Conservation (phyloP, 2,113 vertebrate species). For the Sula dactylatra region DNA sequence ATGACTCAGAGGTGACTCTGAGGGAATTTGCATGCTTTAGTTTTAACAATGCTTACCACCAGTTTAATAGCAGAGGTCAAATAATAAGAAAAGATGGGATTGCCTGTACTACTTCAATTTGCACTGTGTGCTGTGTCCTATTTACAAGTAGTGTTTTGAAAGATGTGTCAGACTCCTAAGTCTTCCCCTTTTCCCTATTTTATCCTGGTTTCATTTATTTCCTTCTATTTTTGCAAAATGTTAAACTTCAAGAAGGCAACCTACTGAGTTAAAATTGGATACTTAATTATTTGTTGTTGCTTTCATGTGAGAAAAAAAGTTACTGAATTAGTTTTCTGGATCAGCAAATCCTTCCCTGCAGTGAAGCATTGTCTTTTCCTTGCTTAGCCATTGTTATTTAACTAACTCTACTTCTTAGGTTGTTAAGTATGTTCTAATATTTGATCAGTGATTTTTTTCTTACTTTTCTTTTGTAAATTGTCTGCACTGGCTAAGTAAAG, state of each 20-base stretch:
- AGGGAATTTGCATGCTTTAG: background rate
- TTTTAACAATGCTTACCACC: background rate
- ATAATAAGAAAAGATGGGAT: background rate
- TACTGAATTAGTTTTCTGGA: background rate
- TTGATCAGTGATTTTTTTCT: background rate
- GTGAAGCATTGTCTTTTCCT: background rate
- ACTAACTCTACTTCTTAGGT: background rate
- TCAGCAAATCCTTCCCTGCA: background rate
- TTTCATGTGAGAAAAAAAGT: background rate
- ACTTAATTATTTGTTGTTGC: background rate
- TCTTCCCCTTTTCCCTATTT: background rate
- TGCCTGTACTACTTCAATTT: background rate
- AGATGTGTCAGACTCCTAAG: background rate
- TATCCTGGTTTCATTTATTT: background rate
- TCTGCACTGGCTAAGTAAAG: background rate
- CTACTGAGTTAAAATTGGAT: background rate
- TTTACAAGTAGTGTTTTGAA: background rate
- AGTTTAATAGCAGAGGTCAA: background rate
- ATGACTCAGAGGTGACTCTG: slow-evolving; percentile 9
- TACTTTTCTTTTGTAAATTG: background rate
- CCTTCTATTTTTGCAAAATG: background rate
- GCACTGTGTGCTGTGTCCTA: background rate
- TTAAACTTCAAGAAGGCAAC: background rate
- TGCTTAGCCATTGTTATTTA: background rate
- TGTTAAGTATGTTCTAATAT: background rate